These are phyloP conservation scores for Drosophila prosaltans DNA, from an alignment of 1,140 invertebrate genomes.

Conservation along the genomic window DNA sequence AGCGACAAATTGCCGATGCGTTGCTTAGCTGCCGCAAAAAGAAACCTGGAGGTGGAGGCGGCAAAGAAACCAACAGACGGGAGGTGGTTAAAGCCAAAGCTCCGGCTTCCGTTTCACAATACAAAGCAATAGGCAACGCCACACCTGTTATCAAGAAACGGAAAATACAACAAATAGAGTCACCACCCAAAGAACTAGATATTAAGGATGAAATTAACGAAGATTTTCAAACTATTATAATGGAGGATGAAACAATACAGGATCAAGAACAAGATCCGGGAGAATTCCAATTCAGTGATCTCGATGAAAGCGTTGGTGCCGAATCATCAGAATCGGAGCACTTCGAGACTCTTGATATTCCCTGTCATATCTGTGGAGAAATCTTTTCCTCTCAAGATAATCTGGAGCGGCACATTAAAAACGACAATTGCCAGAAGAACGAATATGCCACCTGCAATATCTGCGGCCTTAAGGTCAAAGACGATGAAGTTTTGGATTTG, in stretches of 20 bases:
- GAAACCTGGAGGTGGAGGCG: constrained; percentile 12
- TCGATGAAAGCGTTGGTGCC: constrained; percentile 49
- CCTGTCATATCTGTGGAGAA: constrained; percentile 68
- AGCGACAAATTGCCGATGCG: constrained; percentile 63
- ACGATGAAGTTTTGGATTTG: constrained; percentile 76
- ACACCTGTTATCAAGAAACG: background rate
- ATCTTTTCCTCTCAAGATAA: constrained; percentile 62
- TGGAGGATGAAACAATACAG: constrained; percentile 34
- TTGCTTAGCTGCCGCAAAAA: constrained; percentile 53
- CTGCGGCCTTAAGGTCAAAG: constrained; percentile 65
- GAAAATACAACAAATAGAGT: constrained; percentile 16
- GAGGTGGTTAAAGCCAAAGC: constrained; percentile 30
- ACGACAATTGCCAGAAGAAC: constrained; percentile 63
- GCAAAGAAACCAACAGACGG: constrained; percentile 29
- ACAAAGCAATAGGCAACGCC: constrained; percentile 28
- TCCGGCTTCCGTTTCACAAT: constrained; percentile 23
- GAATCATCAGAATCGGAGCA: constrained; percentile 47
- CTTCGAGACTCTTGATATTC: constrained; percentile 46
- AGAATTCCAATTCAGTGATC: constrained; percentile 48
- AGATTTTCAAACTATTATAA: constrained; percentile 10
- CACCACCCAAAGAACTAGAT: background rate
- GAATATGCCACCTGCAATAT: constrained; percentile 64
- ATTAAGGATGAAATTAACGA: constrained; percentile 27
- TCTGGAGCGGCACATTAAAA: constrained; percentile 62
- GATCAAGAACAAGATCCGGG: constrained; percentile 9